phyloP scores from a whole-genome alignment of 2,797 vertebrate genomes.

The Takifugu ocellatus region DNA sequence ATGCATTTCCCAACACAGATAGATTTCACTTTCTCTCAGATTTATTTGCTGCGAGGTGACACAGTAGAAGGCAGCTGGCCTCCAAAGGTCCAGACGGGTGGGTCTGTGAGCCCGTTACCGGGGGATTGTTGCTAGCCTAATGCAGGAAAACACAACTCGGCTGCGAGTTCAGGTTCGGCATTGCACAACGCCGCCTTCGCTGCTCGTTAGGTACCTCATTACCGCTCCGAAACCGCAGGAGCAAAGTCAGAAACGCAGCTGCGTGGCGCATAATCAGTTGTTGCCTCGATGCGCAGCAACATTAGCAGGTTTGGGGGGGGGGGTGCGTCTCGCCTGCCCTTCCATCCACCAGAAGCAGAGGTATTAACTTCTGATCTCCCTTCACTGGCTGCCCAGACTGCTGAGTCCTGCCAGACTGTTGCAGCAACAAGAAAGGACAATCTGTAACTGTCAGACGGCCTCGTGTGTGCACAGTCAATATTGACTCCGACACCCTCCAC shows the following conservation, averaged over 20 bases:
- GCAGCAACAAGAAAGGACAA: conserved; percentile 1
- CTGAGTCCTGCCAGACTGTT: neutral
- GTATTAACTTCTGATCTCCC: too few relatives aligned
- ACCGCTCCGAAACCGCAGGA: conserved; percentile 16
- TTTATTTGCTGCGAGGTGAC: conserved; percentile 13
- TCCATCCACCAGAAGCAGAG: too few relatives aligned
- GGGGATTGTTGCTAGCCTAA: conserved; percentile 46
- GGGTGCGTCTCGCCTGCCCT: too few relatives aligned
- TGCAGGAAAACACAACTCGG: conserved; percentile 19
- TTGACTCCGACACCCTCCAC: conserved; percentile 15
- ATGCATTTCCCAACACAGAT: neutral
- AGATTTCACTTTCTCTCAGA: neutral
- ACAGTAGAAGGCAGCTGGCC: conserved; percentile 1
- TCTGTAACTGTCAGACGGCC: conserved; percentile 15
- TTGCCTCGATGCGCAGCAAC: neutral
- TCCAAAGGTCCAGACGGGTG: neutral
- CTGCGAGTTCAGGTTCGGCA: conserved; percentile 12
- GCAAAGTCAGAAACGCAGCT: neutral
- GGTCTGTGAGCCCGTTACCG: conserved; percentile 16
- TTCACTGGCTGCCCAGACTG: too few relatives aligned
- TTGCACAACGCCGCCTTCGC: neutral
- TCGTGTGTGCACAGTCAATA: conserved; percentile 30
- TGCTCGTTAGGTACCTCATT: conserved; percentile 36
- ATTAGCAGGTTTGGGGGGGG: too few relatives aligned
- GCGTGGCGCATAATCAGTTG: neutral